These are phyloP conservation scores for Drosophila flavopinicola DNA, from an alignment of 2,888 invertebrate species.

Conservation along the genomic window DNA sequence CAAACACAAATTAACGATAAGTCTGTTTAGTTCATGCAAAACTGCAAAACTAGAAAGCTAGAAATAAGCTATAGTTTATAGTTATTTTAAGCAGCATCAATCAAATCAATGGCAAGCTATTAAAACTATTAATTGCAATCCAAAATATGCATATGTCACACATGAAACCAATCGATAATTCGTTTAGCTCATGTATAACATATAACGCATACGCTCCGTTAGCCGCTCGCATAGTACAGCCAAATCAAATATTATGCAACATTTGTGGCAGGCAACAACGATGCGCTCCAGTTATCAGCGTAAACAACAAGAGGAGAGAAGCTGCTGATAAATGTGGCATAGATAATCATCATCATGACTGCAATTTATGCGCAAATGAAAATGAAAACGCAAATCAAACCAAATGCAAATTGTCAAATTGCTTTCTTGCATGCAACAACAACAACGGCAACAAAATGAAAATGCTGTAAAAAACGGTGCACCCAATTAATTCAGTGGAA, in stretches of 20 bases:
- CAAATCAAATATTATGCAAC: constrained; percentile 55
- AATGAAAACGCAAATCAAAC: constrained; percentile 39
- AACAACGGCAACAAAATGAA: constrained; percentile 4
- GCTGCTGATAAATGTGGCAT: constrained; percentile 41
- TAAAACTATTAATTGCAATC: no score
- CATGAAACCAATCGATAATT: neutral
- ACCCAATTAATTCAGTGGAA: constrained; percentile 53
- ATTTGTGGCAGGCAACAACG: constrained; percentile 53
- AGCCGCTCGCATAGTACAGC: neutral
- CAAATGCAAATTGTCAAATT: constrained; percentile 64
- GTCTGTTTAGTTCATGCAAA: no score
- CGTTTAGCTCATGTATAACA: neutral
- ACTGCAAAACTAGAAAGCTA: no score
- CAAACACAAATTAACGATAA: no score
- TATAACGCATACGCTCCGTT: neutral
- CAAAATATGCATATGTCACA: neutral
- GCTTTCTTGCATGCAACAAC: constrained; percentile 59
- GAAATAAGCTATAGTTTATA: no score
- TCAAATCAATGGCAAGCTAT: no score
- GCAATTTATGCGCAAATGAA: constrained; percentile 38
- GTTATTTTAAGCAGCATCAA: no score
- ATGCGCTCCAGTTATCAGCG: constrained; percentile 68
- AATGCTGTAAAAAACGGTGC: constrained; percentile 13
- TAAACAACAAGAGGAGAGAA: constrained; percentile 21
- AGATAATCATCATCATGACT: constrained; percentile 12